These are phyloP conservation scores for Ophion slaviceki DNA, from an alignment of 2,888 invertebrate species.

Conservation along the genomic window DNA sequence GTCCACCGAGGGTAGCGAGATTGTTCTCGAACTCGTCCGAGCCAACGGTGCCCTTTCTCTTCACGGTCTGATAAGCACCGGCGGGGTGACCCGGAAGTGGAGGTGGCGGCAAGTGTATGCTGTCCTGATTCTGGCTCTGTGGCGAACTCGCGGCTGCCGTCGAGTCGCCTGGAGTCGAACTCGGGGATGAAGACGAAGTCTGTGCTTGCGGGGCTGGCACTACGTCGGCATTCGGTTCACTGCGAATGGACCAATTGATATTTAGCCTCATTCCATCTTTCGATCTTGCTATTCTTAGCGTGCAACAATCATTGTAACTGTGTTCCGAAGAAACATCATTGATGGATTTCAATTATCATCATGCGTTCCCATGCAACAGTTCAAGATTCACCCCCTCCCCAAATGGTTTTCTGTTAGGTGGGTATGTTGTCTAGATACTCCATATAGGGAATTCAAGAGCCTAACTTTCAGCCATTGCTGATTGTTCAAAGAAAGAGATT, in stretches of 20 bases:
- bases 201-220: slow-evolving; percentile 93
- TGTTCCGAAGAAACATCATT: not conserved
- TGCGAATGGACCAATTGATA: slow-evolving; percentile 76
- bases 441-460: too few relatives aligned
- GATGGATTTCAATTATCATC: not conserved
- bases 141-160: slow-evolving; percentile 86
- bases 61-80: slow-evolving; percentile 92
- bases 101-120: slow-evolving; percentile 90
- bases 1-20: slow-evolving; percentile 92
- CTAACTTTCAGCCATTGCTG: too few relatives aligned
- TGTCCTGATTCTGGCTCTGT: slow-evolving; percentile 85
- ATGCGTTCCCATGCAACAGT: too few relatives aligned
- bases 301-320: not conserved
- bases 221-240: slow-evolving; percentile 92
- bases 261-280: not conserved
- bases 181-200: slow-evolving; percentile 88
- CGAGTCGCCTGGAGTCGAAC: slow-evolving; percentile 87
- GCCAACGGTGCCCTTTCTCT: slow-evolving; percentile 88
- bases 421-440: too few relatives aligned
- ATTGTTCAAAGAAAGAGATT: too few relatives aligned
- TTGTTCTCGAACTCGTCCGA: slow-evolving; percentile 90
- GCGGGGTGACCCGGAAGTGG: slow-evolving; percentile 93
- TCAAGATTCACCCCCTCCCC: too few relatives aligned
- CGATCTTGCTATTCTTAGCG: not conserved
- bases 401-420: too few relatives aligned